These are phyloP conservation scores for Apostichopus japonicus DNA, from an alignment of 35 echinoderm and acorn worm genomes.

Conservation along the genomic window DNA sequence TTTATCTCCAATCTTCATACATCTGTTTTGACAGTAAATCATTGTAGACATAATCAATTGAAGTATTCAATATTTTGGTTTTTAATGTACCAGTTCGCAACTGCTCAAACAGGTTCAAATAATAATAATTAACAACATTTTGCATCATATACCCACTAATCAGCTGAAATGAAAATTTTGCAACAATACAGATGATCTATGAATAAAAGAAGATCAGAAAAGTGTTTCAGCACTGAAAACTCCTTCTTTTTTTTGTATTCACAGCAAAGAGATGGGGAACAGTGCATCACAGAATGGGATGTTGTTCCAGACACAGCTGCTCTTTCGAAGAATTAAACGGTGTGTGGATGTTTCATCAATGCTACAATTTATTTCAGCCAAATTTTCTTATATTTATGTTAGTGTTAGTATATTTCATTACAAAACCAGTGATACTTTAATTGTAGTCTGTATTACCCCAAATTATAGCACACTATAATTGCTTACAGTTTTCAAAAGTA, in stretches of 20 bases:
- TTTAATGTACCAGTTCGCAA: too few species aligned
- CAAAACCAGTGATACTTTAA: too few species aligned
- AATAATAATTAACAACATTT: too few species aligned
- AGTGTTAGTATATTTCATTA: background rate
- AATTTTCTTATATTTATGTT: background rate
- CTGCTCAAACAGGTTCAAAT: too few species aligned
- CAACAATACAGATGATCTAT: background rate
- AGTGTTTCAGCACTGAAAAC: background rate
- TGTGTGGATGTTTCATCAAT: background rate
- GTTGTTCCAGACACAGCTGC: background rate
- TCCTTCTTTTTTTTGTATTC: background rate
- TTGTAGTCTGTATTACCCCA: too few species aligned
- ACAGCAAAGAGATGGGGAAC: background rate
- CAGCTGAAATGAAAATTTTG: background rate
- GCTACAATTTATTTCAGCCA: background rate
- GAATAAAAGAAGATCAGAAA: background rate
- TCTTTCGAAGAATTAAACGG: slow-evolving; percentile 1
- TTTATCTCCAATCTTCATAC: too few species aligned
- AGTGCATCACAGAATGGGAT: background rate
- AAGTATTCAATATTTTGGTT: too few species aligned
- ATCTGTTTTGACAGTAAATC: too few species aligned
- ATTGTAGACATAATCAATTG: too few species aligned
- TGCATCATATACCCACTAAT: too few species aligned
- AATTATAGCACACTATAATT: too few species aligned
- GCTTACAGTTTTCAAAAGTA: too few species aligned